Base-by-base conservation (phyloP, 2,888 invertebrate genomes). In the Didymodactylos carnosus region DNA sequence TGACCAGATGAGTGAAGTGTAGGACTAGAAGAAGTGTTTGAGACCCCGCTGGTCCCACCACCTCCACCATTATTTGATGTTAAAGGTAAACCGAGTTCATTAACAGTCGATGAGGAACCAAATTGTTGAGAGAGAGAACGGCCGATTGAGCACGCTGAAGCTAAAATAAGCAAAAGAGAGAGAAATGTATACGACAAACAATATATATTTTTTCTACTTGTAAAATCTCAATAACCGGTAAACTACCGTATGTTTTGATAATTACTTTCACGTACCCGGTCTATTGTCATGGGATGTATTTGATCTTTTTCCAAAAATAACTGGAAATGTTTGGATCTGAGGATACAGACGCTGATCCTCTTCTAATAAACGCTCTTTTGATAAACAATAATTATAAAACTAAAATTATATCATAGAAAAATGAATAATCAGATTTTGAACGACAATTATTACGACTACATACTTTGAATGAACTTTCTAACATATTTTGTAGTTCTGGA, bases 401-500 rank as follows among this genome's bases (percentile, higher is more conserved):
- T 62, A 62, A 16, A 25, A 19, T n/a, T n/a, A n/a, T n/a, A n/a
- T n/a, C n/a, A 53, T 8, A 8, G 35, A 19, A 29, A 35, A 46
- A 46, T n/a, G 46, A 19, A 46, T 49, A 23, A 23, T 4, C 19
- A 10, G n/a, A 23, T 49, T 13, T 23, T 8, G 23, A 16, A 23
- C 23, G 23, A 23, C 8, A 23, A 8, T 5, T 5, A 10, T 49
- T 8, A 19, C 23, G n/a, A 19, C 10, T 8, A 49, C 46, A 49
- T 62, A 62, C 62, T 19, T 16, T 35, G 35, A 62, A 35, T 35
- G 71, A 71, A 39, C 71, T 74, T 23, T 74, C 74, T 14, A 71
- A 43, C 74, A 74, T 74, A 39, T 71, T 43, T n/a, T 71, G 74
- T 16, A 74, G 53, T 25, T 74, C 74, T 1, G 74, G 74, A 62